Evolutionary conservation across 2,113 vertebrate genomes (phyloP).

Genomic region (Pygoscelis adeliae): DNA sequence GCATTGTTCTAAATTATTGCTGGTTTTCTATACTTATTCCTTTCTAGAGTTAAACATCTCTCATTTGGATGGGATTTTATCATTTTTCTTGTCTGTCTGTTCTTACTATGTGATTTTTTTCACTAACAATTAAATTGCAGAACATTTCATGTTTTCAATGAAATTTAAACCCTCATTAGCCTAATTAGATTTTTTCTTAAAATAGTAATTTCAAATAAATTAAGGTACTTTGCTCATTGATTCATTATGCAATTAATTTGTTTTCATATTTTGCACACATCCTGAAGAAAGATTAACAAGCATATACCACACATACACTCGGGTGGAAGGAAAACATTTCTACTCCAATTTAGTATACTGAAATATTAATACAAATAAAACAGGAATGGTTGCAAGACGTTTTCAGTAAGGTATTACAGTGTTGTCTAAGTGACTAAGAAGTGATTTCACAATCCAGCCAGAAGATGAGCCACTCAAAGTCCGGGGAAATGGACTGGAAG

Average conservation of each 20-base stretch:
- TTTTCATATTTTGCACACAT: background rate
- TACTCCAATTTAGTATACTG: background rate
- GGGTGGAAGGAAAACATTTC: background rate
- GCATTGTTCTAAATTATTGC: background rate
- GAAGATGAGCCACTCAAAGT: background rate
- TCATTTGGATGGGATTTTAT: background rate
- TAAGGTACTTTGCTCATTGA: background rate
- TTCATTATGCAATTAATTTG: background rate
- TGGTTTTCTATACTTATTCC: background rate
- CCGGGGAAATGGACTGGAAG: background rate
- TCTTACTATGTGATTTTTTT: background rate
- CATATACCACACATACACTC: background rate
- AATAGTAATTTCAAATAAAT: background rate
- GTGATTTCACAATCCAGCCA: background rate
- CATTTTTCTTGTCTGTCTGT: background rate
- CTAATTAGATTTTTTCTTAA: background rate
- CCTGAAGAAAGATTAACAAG: background rate
- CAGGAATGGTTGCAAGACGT: background rate
- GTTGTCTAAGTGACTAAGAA: background rate
- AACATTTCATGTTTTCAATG: background rate
- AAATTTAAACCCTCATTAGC: background rate
- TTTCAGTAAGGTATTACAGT: background rate
- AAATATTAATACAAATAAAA: background rate
- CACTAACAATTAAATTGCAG: background rate
- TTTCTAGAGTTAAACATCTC: background rate